phyloP scores from a whole-genome alignment of 2,888 invertebrate genomes.

The Drosophila robusta region DNA sequence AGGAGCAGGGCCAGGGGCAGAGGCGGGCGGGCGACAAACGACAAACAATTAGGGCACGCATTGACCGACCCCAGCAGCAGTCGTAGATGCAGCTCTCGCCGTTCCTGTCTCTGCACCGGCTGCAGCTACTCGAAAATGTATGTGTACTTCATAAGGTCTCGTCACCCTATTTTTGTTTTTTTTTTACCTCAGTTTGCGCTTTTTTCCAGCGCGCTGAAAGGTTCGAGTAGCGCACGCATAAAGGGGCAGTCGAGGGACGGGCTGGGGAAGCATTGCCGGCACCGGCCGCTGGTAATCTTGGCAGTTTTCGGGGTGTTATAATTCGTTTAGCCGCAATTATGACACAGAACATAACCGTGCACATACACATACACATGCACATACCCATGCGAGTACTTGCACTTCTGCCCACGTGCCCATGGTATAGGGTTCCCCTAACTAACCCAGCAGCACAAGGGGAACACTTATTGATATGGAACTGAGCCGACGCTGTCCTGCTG shows the following conservation, averaged over 20 bases:
- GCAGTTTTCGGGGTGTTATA: constrained; percentile 73
- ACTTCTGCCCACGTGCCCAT: constrained; percentile 67
- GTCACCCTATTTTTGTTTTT: constrained; percentile 56
- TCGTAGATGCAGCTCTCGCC: constrained; percentile 11
- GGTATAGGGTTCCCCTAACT: constrained; percentile 42
- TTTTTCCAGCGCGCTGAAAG: constrained; percentile 60
- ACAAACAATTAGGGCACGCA: constrained; percentile 68
- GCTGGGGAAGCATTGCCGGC: constrained; percentile 3
- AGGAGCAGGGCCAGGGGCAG: background rate
- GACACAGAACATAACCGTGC: constrained; percentile 64
- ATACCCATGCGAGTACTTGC: constrained; percentile 32
- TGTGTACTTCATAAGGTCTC: constrained; percentile 19
- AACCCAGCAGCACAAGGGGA: constrained; percentile 32
- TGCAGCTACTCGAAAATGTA: constrained; percentile 14
- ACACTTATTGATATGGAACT: constrained; percentile 13
- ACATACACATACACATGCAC: constrained; percentile 13
- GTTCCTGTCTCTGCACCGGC: constrained; percentile 14
- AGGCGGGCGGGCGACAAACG: constrained; percentile 28
- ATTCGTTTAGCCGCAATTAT: constrained; percentile 82
- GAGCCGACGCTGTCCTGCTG: constrained; percentile 62
- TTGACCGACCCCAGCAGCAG: constrained; percentile 50
- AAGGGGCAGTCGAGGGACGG: constrained; percentile 19
- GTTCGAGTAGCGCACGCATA: constrained; percentile 65
- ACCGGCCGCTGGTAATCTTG: constrained; percentile 39
- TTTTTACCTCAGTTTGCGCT: constrained; percentile 56